Conservation (phyloP, 2,888 invertebrate species). For the Dysmachus trigonus region DNA sequence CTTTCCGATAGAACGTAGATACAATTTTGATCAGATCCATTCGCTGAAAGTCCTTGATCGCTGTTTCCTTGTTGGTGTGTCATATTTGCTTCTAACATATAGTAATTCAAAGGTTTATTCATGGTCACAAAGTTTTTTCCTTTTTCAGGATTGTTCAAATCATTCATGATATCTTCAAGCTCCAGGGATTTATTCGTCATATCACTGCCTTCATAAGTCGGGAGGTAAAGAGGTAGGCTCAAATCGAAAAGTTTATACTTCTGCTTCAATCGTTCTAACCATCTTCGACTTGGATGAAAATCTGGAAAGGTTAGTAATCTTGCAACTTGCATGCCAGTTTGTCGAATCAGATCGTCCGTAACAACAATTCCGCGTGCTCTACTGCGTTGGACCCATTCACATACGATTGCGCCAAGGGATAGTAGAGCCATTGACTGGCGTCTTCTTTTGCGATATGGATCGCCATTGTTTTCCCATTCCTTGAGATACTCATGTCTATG, state of each 20-base stretch:
- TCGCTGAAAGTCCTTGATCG: background rate
- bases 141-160: background rate
- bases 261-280: constrained; percentile 43
- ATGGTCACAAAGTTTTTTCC: background rate
- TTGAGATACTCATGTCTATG: constrained; percentile 41
- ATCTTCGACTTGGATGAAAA: constrained; percentile 41
- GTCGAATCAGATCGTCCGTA: constrained; percentile 41
- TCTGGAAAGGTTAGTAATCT: constrained; percentile 4
- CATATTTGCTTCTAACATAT: background rate
- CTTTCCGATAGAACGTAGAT: constrained; percentile 1
- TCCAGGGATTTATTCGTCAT: background rate
- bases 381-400: constrained; percentile 43
- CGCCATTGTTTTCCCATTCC: constrained; percentile 44
- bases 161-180: background rate
- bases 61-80: background rate
- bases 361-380: constrained; percentile 19
- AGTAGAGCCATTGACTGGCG: constrained; percentile 34
- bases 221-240: background rate
- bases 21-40: background rate
- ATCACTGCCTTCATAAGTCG: background rate
- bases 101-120: background rate
- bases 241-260: constrained; percentile 35
- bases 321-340: constrained; percentile 29
- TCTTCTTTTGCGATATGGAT: constrained; percentile 41
- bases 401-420: constrained; percentile 42